Percentiles rank a stretch among this genome's conserved stretches.
Conservation (phyloP, 2,113 vertebrate genomes). For the Tympanuchus pallidicinctus region DNA sequence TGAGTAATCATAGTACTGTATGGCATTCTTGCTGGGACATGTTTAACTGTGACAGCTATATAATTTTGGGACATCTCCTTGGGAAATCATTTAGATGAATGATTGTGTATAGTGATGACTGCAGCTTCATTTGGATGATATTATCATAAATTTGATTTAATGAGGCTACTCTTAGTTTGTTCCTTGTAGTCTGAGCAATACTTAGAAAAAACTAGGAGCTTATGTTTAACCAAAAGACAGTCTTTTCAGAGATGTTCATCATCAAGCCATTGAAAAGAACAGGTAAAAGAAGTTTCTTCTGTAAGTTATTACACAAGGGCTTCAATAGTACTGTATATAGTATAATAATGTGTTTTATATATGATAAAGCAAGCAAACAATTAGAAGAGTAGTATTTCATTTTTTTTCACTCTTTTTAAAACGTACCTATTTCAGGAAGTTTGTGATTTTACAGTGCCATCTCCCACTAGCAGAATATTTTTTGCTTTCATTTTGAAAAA, state of each 20-base stretch:
- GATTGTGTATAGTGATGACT: slow-evolving; percentile 73
- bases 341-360: background rate
- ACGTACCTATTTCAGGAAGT: slow-evolving; percentile 11
- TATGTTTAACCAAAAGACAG: background rate
- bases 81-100: slow-evolving; percentile 74
- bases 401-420: background rate
- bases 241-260: slow-evolving; percentile 3
- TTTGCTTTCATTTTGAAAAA: background rate
- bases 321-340: background rate
- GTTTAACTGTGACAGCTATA: slow-evolving; percentile 56
- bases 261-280: background rate
- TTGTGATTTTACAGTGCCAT: background rate
- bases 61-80: slow-evolving; percentile 69
- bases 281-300: background rate
- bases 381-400: background rate
- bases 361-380: background rate
- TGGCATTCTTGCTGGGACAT: background rate
- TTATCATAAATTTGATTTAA: slow-evolving; percentile 75
- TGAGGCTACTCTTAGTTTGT: slow-evolving; percentile 67
- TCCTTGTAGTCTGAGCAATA: slow-evolving; percentile 65
- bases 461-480: background rate
- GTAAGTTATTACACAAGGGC: background rate
- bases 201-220: slow-evolving; percentile 50
- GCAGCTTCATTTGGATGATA: slow-evolving; percentile 71
- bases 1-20: background rate